These are phyloP conservation scores for Xanthia icteritia DNA, from an alignment of 2,888 invertebrate genomes.

Conservation along the genomic window DNA sequence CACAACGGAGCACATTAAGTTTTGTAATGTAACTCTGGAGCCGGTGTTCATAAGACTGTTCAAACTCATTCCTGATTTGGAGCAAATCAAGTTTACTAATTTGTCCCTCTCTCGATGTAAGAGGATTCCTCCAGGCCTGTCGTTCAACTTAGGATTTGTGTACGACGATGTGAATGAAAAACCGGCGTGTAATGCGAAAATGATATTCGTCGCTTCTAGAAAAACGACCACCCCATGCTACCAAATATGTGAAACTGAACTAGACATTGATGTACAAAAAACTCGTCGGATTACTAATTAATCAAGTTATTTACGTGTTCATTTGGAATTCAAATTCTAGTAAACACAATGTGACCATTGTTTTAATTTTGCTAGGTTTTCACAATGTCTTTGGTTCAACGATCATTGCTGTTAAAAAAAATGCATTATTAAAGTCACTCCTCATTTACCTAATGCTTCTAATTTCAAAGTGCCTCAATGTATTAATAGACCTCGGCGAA, in stretches of 20 bases:
- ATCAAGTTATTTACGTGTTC: not conserved
- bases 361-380: slow-evolving; percentile 21
- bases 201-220: slow-evolving; percentile 85
- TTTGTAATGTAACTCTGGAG: slow-evolving; percentile 82
- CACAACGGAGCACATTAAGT: slow-evolving; percentile 81
- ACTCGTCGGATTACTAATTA: slow-evolving; percentile 60
- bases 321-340: slow-evolving; percentile 38
- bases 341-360: slow-evolving; percentile 31
- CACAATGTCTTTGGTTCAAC: slow-evolving; percentile 13
- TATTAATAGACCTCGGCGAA: not conserved
- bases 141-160: slow-evolving; percentile 81
- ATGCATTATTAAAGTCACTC: slow-evolving; percentile 33
- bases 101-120: slow-evolving; percentile 80
- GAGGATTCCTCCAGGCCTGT: slow-evolving; percentile 84
- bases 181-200: slow-evolving; percentile 76
- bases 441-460: slow-evolving; percentile 7
- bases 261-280: slow-evolving; percentile 78
- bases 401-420: slow-evolving; percentile 14
- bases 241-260: slow-evolving; percentile 85
- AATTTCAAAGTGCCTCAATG: slow-evolving; percentile 6
- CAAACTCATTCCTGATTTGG: slow-evolving; percentile 83
- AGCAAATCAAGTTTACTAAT: slow-evolving; percentile 84
- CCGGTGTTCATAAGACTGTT: slow-evolving; percentile 84
- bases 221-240: slow-evolving; percentile 86
- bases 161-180: slow-evolving; percentile 84